Evolutionary conservation across 1,140 invertebrate genomes (phyloP).

Genomic region (Phymorhynchus buccinoides): DNA sequence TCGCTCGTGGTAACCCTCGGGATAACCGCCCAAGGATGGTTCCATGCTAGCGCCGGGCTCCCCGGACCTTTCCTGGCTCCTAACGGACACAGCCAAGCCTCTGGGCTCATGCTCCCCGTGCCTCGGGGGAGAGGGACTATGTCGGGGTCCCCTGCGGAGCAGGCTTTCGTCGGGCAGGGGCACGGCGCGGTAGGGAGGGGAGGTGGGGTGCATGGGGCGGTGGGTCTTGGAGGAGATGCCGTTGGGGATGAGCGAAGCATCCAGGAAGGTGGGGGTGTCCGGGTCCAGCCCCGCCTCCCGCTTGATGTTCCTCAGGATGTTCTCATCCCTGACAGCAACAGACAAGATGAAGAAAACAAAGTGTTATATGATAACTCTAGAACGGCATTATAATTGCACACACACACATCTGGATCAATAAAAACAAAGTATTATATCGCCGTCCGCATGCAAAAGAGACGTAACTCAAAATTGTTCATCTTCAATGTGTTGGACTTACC

Average conservation of each 20-base stretch:
- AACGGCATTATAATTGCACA: too few relatives aligned
- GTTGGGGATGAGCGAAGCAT: not conserved
- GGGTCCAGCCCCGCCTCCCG: constrained; percentile 43
- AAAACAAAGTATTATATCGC: too few relatives aligned
- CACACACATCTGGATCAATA: too few relatives aligned
- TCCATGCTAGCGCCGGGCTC: not conserved
- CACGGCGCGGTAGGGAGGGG: not conserved
- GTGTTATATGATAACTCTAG: too few relatives aligned
- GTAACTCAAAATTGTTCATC: too few relatives aligned
- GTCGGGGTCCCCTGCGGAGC: not conserved
- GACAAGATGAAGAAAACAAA: too few relatives aligned
- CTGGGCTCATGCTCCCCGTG: not conserved
- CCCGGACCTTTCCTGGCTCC: constrained; percentile 14
- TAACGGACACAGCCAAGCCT: not conserved
- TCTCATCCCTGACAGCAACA: constrained; percentile 42
- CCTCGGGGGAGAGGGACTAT: constrained; percentile 4
- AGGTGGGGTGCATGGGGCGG: not conserved
- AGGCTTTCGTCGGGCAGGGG: not conserved
- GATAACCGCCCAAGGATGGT: not conserved
- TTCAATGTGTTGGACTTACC: too few relatives aligned
- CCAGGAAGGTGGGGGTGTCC: constrained; percentile 36
- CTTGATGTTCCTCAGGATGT: constrained; percentile 52
- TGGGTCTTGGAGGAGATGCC: constrained; percentile 4
- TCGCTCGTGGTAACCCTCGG: not conserved
- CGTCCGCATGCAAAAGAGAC: too few relatives aligned